Base-by-base conservation (phyloP, 2,113 vertebrate genomes). In the Oncorhynchus gorbuscha region DNA sequence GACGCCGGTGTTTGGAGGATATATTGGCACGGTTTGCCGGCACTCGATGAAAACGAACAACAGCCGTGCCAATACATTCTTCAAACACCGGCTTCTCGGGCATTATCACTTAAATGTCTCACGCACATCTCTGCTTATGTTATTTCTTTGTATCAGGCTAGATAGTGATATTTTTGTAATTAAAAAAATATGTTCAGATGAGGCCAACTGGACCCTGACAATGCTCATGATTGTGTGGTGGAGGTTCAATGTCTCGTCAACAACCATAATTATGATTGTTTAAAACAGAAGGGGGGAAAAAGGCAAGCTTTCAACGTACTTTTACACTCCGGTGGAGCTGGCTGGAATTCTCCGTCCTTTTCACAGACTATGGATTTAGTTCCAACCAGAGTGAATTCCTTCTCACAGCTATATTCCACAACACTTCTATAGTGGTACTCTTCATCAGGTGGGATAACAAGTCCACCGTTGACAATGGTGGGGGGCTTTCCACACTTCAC, bases 271-370 rank as follows among this genome's bases (percentile, higher is more conserved):
- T 3, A 16, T 18, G 16, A 55, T 14, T 14, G 49, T 32, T 35
- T 1, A 35, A 35, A 35, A 35, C 32, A 35, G 35, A 55, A 14
- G 12, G 35, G 26, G 7, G 7, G 0, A 9, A 13, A 4, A 24
- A 55, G n/a, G 35, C 16, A 28, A 67, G 16, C 51, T 14, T 20
- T 61, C n/a, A 61, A 61, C 58, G 4, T 61, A 61, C 58, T n/a
- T 61, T 61, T 61, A 61, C 93, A 94, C 8, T 0, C 28, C 6
- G 93, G 92, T 48, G 85, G 75, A 9, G 0, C 1, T n/a, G 88
- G 83, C 0, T 1, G 0, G 74, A 91, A 93, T 0, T 0, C 20
- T 51, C 59, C 74, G 77, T 77, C 0, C 0, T 32, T 58, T 3
- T 77, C 83, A 73, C 93, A 94, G 0, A 1, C 0, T 3, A 66